A percentile compares a stretch with the other conserved stretches of the same genome.
Conservation (phyloP, 2,888 invertebrate species). For the Buathra laborator region DNA sequence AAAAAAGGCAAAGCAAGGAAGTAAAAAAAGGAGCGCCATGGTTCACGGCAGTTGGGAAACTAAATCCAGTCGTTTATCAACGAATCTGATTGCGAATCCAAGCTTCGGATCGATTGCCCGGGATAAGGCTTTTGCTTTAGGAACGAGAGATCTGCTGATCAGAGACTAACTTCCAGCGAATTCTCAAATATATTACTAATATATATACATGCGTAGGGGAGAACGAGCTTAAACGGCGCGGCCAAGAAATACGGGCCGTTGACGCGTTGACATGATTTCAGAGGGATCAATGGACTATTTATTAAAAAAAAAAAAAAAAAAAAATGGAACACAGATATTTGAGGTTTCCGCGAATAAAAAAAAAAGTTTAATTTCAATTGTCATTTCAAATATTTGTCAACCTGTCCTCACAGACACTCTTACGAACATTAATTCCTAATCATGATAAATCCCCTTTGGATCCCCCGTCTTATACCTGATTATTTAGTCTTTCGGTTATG, state of each 20-base stretch:
- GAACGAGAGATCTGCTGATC: conserved; percentile 19
- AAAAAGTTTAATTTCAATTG: too few species aligned
- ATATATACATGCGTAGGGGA: too few species aligned
- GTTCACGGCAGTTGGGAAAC: conserved; percentile 15
- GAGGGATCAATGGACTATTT: too few species aligned
- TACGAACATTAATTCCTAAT: neutral
- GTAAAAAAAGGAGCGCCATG: neutral
- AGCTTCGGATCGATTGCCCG: conserved; percentile 17
- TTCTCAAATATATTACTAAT: neutral
- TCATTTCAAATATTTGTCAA: too few species aligned
- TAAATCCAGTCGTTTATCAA: conserved; percentile 38
- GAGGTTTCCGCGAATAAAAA: too few species aligned
- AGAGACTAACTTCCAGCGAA: conserved; percentile 11
- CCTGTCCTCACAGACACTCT: too few species aligned
- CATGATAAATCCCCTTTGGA: neutral
- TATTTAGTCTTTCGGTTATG: too few species aligned
- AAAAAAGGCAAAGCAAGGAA: neutral
- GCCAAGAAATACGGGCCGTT: too few species aligned
- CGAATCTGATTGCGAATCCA: conserved; percentile 44
- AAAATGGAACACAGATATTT: too few species aligned
- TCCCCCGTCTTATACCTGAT: too few species aligned
- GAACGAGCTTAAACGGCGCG: neutral
- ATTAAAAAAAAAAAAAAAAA: too few species aligned
- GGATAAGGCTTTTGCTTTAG: conserved; percentile 19
- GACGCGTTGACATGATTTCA: too few species aligned